Percentiles rank a stretch among this genome's conserved stretches.
Evolutionary conservation across 2,797 vertebrate genomes (phyloP).

Genomic region (Perdix hodgsoniae): DNA sequence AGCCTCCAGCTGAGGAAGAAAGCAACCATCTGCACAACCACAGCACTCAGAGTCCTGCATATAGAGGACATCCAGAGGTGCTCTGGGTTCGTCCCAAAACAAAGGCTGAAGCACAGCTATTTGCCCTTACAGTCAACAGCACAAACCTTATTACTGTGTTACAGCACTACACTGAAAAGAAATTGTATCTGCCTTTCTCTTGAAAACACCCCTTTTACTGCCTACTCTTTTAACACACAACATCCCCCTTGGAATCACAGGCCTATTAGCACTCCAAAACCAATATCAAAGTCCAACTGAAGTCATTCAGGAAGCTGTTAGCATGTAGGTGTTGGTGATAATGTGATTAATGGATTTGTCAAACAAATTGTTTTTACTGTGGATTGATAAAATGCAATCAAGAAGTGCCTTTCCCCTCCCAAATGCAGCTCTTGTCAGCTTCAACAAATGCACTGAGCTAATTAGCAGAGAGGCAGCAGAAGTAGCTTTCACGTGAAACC

Average conservation of each 20-base stretch:
- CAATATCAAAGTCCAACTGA: constrained; percentile 39
- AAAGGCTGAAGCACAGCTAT: neutral
- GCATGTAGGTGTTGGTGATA: constrained; percentile 64
- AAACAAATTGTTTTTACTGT: constrained; percentile 77
- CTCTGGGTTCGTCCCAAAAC: neutral
- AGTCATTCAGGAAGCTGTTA: constrained; percentile 66
- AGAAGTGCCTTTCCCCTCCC: constrained; percentile 40
- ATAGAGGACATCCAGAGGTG: neutral
- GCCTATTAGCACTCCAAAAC: constrained; percentile 30
- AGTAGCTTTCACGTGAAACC: constrained; percentile 67
- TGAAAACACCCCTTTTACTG: neutral
- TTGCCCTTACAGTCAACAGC: neutral
- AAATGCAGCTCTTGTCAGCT: constrained; percentile 35
- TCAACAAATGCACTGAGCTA: constrained; percentile 68
- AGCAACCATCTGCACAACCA: neutral
- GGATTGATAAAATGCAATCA: constrained; percentile 64
- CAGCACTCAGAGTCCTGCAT: neutral
- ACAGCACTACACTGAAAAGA: neutral
- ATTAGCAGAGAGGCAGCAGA: constrained; percentile 72
- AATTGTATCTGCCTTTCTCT: constrained; percentile 3
- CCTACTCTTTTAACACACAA: neutral
- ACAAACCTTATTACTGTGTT: neutral
- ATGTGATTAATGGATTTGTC: constrained; percentile 70
- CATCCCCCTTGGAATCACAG: neutral
- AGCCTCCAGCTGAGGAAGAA: neutral